phyloP scores from a whole-genome alignment of 2,888 invertebrate genomes.

The Hydropsyche betteni region DNA sequence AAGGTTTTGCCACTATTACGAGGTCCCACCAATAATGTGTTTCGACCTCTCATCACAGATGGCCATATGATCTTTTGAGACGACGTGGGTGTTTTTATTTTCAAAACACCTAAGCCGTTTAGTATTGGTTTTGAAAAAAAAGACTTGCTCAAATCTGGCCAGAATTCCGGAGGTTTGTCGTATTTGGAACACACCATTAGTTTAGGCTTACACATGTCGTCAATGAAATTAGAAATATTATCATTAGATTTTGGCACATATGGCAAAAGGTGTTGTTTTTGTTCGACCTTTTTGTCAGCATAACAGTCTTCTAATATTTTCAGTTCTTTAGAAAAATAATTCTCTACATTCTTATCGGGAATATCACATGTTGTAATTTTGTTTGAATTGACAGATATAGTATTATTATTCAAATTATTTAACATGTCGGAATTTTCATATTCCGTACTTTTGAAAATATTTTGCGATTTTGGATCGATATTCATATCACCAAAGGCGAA shows the following conservation, averaged over 20 bases:
- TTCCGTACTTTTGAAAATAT: no score
- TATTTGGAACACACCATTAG: not conserved
- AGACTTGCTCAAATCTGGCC: not conserved
- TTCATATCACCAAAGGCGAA: no score
- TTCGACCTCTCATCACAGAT: not conserved
- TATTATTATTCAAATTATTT: no score
- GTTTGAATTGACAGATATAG: no score
- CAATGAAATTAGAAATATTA: not conserved
- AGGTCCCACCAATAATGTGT: conserved; percentile 11
- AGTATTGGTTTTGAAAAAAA: not conserved
- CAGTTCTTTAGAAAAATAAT: no score
- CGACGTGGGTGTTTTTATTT: not conserved
- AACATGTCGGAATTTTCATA: no score
- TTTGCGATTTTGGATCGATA: no score
- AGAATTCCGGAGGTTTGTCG: not conserved
- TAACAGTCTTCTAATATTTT: no score
- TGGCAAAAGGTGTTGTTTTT: no score
- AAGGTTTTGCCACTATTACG: conserved; percentile 13
- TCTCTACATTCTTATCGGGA: no score
- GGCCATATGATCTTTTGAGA: conserved; percentile 19
- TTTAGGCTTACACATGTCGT: not conserved
- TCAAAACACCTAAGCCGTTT: not conserved
- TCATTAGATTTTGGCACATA: not conserved
- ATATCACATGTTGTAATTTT: no score
- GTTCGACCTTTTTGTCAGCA: no score